Evolutionary conservation across 2,113 vertebrate genomes (phyloP).

Genomic region (Gulo gulo): DNA sequence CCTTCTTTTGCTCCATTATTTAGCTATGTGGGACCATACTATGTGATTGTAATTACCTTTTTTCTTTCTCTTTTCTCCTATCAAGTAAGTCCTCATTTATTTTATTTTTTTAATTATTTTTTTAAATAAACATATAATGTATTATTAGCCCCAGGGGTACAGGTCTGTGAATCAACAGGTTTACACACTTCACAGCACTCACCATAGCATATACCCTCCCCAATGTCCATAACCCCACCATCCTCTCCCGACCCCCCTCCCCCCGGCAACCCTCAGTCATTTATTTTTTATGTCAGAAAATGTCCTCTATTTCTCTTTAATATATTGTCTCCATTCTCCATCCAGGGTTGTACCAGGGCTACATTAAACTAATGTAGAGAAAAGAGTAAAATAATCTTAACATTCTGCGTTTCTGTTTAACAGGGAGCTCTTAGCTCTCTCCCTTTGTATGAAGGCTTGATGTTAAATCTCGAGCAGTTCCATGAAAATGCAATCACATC

Average conservation of each 20-base stretch:
- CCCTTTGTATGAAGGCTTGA: neutral
- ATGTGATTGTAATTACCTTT: neutral
- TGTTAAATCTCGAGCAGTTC: neutral
- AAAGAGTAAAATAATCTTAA: neutral
- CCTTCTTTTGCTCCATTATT: neutral
- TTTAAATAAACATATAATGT: no score
- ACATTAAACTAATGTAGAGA: neutral
- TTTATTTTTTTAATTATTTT: neutral
- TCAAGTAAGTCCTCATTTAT: neutral
- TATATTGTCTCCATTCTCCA: neutral
- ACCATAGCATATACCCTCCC: no score
- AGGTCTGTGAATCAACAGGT: no score
- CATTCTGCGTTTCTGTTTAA: neutral
- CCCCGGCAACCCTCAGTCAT: neutral
- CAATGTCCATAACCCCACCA: no score
- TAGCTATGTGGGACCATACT: neutral
- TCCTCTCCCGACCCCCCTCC: no score
- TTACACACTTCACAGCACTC: no score
- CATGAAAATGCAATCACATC: neutral
- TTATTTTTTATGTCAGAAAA: neutral
- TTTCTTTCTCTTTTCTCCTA: neutral
- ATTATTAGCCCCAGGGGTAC: no score
- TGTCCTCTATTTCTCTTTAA: neutral
- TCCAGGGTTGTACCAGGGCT: neutral
- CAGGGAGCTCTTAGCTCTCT: neutral